phyloP scores from a whole-genome alignment of 2,888 invertebrate genomes.

The Xylocampa areola region DNA sequence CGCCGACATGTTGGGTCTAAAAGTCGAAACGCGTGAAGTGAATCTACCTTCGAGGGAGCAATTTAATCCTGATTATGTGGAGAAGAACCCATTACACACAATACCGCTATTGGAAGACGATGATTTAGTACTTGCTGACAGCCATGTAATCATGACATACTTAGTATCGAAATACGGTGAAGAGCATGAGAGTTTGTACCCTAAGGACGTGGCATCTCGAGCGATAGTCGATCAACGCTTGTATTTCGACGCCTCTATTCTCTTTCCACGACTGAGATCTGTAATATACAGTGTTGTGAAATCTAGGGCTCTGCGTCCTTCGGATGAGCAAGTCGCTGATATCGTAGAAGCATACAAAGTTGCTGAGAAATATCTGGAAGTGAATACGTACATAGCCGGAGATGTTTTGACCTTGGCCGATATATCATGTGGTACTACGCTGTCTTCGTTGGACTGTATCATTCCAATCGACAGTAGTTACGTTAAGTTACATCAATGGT shows the following conservation, averaged over 20 bases:
- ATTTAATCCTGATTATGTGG: constrained; percentile 63
- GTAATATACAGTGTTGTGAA: constrained; percentile 61
- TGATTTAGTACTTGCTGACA: constrained; percentile 65
- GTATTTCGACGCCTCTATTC: constrained; percentile 68
- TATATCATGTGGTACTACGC: constrained; percentile 68
- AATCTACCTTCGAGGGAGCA: constrained; percentile 64
- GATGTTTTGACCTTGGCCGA: constrained; percentile 69
- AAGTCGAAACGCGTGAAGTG: constrained; percentile 63
- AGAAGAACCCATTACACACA: constrained; percentile 71
- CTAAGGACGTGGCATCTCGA: constrained; percentile 59
- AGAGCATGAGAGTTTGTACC: constrained; percentile 61
- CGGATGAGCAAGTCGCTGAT: constrained; percentile 55
- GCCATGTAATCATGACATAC: constrained; percentile 72
- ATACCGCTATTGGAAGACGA: constrained; percentile 71
- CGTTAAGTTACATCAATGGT: constrained; percentile 62
- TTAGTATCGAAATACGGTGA: constrained; percentile 65
- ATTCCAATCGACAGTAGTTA: constrained; percentile 60
- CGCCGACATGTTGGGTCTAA: constrained; percentile 61
- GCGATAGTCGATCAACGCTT: constrained; percentile 67
- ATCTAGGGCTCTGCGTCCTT: constrained; percentile 35
- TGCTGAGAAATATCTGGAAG: constrained; percentile 66
- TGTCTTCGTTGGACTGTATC: constrained; percentile 64
- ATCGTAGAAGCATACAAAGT: constrained; percentile 67
- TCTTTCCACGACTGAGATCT: constrained; percentile 65
- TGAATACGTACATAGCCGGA: constrained; percentile 59